Evolutionary conservation across 2,888 invertebrate species (phyloP), one percentile per base, ranked within the genome.

Genomic region (Agonum fuliginosum): DNA sequence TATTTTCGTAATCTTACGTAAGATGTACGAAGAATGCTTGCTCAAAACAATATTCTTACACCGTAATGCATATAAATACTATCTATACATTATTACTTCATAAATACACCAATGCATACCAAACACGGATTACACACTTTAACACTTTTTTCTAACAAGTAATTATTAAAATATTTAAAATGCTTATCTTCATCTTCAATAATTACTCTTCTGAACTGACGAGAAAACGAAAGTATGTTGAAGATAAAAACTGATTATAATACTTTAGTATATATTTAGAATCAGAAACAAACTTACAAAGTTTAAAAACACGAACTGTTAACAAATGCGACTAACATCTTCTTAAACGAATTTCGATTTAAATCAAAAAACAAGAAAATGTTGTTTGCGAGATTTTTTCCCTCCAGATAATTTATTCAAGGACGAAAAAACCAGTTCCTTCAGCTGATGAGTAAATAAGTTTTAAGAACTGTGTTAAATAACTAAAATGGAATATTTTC

Each of bases 311-410:
- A 20, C 51, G 20, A 20, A n/a, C 43, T 41, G 69, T 22, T 20
- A 43, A 19, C 41, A 69, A 43, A 30, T 10, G 14, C 58, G 17
- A 58, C 69, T 69, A 58, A 30, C 27, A 48, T 48, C 70, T 48
- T 65, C 65, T 54, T 30, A 48, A 48, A 71, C 70, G 48, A 71
- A 48, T 71, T 71, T 71, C 24, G 70, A 62, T 74, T 74, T 34
- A 41, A 74, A 74, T 62, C 30, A 43, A 62, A 74, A 74, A 74
- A 74, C 62, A 62, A 74, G 58, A 73, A 74, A 58, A 43, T 74
- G 73, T 73, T 73, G 74, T 62, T 37, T 62, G 62, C 43, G 41
- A 14, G 24, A 62, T 74, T 74, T 74, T 74, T n/a, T 74, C 37
- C 27, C 27, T 37, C 20, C 70, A 14, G 70, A 43, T 48, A 71